Conservation (phyloP, 2,113 vertebrate genomes). For the Corvus moneduloides region DNA sequence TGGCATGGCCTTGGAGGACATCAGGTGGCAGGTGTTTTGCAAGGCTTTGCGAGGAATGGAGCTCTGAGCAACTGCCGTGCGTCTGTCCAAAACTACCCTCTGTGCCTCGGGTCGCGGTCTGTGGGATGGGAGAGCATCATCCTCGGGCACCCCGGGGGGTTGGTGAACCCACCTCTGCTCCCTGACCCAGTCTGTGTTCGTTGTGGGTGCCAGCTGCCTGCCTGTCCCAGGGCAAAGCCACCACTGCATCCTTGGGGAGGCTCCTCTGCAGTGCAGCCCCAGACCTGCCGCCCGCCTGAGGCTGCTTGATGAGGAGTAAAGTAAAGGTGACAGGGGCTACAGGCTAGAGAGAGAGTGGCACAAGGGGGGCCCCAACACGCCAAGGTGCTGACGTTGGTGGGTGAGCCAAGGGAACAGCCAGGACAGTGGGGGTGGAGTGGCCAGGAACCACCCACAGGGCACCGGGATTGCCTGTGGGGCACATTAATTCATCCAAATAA, state of each 20-base stretch:
- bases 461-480: fast-evolving
- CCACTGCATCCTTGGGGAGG: fast-evolving
- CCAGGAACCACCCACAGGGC: neutral
- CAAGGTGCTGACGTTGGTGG: fast-evolving
- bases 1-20: neutral
- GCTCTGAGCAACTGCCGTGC: fast-evolving
- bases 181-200: fast-evolving
- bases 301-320: fast-evolving
- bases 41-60: fast-evolving
- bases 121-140: neutral
- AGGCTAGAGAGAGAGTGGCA: fast-evolving
- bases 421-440: too few species aligned
- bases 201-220: neutral
- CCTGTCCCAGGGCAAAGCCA: fast-evolving
- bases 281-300: fast-evolving
- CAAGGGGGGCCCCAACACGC: fast-evolving
- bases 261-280: fast-evolving
- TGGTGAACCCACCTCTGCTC: neutral
- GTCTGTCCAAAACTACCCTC: neutral
- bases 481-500: neutral
- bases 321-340: fast-evolving
- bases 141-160: fast-evolving
- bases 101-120: fast-evolving
- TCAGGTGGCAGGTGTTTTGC: neutral
- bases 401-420: neutral